These are phyloP conservation scores for Falco rusticolus DNA, from an alignment of 2,797 vertebrate genomes.

Conservation along the genomic window DNA sequence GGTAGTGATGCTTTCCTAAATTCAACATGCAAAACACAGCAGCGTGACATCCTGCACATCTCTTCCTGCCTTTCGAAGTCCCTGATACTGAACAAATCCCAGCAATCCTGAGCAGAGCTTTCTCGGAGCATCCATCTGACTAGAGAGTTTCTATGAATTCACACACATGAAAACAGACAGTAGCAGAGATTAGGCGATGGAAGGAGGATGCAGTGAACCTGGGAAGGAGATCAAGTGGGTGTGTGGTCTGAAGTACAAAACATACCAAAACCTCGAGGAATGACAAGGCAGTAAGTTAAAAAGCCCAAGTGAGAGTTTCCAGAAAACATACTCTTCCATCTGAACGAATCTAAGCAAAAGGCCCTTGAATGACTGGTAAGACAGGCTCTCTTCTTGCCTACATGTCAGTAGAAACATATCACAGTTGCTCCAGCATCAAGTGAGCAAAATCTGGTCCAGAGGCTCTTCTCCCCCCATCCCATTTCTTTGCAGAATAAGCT, in stretches of 20 bases:
- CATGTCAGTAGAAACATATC: neutral
- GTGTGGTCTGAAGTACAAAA: neutral
- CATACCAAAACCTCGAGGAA: neutral
- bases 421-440: neutral
- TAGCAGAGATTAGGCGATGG: neutral
- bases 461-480: neutral
- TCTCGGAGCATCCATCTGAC: accelerated
- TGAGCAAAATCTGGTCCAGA: neutral
- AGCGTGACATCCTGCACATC: neutral
- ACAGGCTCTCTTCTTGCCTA: neutral
- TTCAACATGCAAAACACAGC: neutral
- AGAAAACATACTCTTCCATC: neutral
- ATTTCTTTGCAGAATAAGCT: neutral
- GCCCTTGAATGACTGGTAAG: neutral
- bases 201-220: neutral
- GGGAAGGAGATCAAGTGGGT: neutral
- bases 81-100: neutral
- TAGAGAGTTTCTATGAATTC: neutral
- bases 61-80: neutral
- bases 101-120: accelerated
- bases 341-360: neutral
- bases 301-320: neutral
- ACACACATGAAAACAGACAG: neutral
- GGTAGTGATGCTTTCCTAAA: conserved; percentile 64
- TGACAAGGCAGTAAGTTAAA: neutral